phyloP scores from a whole-genome alignment of 2,113 vertebrate species.

The Peromyscus maniculatus region DNA sequence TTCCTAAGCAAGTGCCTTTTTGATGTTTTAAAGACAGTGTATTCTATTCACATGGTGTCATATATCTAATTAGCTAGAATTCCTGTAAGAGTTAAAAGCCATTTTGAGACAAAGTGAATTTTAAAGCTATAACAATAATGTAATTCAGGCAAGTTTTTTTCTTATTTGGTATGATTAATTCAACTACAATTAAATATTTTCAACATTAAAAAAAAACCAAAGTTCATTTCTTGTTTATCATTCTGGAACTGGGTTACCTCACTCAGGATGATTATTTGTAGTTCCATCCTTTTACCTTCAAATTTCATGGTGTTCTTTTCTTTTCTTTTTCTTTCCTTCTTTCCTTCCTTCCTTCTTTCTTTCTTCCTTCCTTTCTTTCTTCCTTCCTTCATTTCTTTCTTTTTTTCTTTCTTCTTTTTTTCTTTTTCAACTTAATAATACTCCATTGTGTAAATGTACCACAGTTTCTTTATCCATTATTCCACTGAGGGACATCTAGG shows the following conservation, averaged over 20 bases:
- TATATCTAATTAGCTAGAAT: constrained; percentile 51
- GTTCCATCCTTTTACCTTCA: background rate
- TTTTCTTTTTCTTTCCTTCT: background rate
- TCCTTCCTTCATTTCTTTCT: too few species aligned
- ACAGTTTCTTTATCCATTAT: background rate
- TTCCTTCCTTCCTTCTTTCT: too few species aligned
- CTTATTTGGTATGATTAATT: background rate
- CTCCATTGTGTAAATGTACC: background rate
- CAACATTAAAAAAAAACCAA: background rate
- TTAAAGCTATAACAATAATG: constrained; percentile 34
- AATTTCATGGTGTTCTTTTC: background rate
- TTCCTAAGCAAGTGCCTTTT: constrained; percentile 56
- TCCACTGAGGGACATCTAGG: background rate
- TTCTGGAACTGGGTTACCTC: background rate
- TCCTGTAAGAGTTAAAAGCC: background rate
- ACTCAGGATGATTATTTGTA: background rate
- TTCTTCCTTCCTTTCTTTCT: too few species aligned
- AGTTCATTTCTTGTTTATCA: background rate
- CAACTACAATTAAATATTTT: background rate
- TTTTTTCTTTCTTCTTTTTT: too few species aligned
- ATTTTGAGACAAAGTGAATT: constrained; percentile 49
- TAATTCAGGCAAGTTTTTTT: background rate
- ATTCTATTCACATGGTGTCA: constrained; percentile 29
- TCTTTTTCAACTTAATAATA: background rate
- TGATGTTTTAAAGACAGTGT: constrained; percentile 49